A percentile compares a stretch with the other conserved stretches of the same genome.
Evolutionary conservation across 2,888 invertebrate genomes (phyloP).

Genomic region (Agriotes lineatus): DNA sequence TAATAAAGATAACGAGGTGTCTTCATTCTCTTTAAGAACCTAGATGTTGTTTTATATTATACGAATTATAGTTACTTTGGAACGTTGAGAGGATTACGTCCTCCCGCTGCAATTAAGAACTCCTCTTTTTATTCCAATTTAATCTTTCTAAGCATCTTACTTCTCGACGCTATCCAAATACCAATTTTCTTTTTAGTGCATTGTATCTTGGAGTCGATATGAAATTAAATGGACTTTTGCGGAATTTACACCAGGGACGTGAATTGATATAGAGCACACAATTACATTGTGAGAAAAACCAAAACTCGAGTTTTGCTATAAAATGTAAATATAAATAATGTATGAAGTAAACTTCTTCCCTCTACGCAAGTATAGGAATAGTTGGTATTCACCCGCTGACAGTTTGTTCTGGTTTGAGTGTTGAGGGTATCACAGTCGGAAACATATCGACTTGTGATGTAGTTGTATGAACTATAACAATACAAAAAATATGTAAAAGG

Average conservation of each 20-base stretch:
- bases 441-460: too few relatives aligned
- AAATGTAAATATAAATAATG: too few relatives aligned
- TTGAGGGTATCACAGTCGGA: too few relatives aligned
- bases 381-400: too few relatives aligned
- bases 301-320: too few relatives aligned
- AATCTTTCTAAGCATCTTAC: conserved; percentile 31
- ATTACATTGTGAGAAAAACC: too few relatives aligned
- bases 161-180: conserved; percentile 24
- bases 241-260: background rate
- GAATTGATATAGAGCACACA: too few relatives aligned
- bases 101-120: conserved; percentile 32
- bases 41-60: conserved; percentile 45
- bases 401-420: too few relatives aligned
- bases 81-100: conserved; percentile 42
- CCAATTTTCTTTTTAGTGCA: conserved; percentile 13
- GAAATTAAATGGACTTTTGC: background rate
- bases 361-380: too few relatives aligned
- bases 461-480: too few relatives aligned
- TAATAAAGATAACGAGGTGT: conserved; percentile 62
- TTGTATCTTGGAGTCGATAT: conserved; percentile 8
- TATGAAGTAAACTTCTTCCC: too few relatives aligned
- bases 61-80: conserved; percentile 45
- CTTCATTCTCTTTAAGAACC: conserved; percentile 54
- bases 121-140: conserved; percentile 8
- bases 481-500: too few relatives aligned